Evolutionary conservation across 2,888 invertebrate species (phyloP).

Genomic region (Bruchidius siliquastri): DNA sequence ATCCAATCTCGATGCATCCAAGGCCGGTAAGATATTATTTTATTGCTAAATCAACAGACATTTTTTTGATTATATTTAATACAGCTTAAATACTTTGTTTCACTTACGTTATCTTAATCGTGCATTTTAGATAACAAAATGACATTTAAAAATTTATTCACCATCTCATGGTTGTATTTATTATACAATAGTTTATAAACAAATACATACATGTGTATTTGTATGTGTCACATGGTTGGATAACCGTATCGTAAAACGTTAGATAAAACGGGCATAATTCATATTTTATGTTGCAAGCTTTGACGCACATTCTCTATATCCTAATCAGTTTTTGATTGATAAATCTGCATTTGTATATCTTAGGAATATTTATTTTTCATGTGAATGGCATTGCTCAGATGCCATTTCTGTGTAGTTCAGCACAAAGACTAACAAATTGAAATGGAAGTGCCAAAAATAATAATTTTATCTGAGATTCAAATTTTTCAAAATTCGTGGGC

Average conservation of each 20-base stretch:
- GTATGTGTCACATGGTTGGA: not conserved
- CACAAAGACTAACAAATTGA: no score
- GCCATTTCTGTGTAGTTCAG: no score
- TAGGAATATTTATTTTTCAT: no score
- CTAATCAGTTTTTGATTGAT: not conserved
- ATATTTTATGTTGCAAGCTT: not conserved
- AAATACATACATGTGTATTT: no score
- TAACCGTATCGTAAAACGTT: not conserved
- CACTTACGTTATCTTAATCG: not conserved
- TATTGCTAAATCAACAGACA: no score
- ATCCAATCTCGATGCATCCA: no score
- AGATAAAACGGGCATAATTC: not conserved
- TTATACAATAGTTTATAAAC: not conserved
- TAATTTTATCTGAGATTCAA: no score
- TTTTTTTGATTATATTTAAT: not conserved
- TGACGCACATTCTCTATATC: not conserved
- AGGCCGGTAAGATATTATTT: no score
- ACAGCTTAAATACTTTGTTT: not conserved
- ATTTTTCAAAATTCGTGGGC: no score
- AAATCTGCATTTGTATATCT: not conserved
- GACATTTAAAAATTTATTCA: not conserved
- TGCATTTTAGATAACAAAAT: not conserved
- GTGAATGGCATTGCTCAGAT: no score
- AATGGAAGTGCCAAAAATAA: no score
- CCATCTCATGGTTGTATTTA: not conserved